These are phyloP conservation scores for Rotaria socialis DNA, from an alignment of 2,888 invertebrate species.

Conservation along the genomic window DNA sequence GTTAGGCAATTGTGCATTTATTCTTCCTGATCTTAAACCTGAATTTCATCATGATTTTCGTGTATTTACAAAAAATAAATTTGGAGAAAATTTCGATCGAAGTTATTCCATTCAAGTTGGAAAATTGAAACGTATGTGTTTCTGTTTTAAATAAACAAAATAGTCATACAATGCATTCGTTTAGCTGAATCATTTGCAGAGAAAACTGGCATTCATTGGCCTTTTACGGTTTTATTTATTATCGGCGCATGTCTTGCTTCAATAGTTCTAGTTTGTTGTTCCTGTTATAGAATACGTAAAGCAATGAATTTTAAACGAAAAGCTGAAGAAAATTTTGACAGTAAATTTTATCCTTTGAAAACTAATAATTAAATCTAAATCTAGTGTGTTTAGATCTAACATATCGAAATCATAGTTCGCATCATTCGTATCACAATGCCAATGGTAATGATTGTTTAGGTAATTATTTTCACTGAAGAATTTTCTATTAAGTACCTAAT, in stretches of 20 bases:
- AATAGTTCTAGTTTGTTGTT: neutral
- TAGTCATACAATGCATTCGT: neutral
- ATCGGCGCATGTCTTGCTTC: slow-evolving; percentile 13
- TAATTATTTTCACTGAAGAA: neutral
- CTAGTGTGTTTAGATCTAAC: neutral
- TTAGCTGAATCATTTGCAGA: neutral
- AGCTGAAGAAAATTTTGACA: neutral
- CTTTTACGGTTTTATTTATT: neutral
- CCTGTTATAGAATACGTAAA: neutral
- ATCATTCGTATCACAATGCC: neutral
- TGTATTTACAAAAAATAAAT: slow-evolving; percentile 34
- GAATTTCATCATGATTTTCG: slow-evolving; percentile 15
- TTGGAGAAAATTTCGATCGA: slow-evolving; percentile 22
- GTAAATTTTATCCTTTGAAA: neutral
- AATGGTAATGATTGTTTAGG: neutral
- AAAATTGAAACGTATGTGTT: neutral
- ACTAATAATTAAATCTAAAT: neutral
- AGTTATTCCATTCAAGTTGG: slow-evolving; percentile 33
- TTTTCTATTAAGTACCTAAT: no score
- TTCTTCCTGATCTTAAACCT: slow-evolving; percentile 23
- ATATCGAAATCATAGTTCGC: slow-evolving; percentile 11
- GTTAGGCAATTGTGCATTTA: slow-evolving; percentile 29
- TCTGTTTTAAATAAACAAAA: neutral
- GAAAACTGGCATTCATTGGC: slow-evolving; percentile 24
- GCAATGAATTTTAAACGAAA: neutral